phyloP scores from a whole-genome alignment of 2,113 vertebrate species.

The Corvus hawaiiensis region DNA sequence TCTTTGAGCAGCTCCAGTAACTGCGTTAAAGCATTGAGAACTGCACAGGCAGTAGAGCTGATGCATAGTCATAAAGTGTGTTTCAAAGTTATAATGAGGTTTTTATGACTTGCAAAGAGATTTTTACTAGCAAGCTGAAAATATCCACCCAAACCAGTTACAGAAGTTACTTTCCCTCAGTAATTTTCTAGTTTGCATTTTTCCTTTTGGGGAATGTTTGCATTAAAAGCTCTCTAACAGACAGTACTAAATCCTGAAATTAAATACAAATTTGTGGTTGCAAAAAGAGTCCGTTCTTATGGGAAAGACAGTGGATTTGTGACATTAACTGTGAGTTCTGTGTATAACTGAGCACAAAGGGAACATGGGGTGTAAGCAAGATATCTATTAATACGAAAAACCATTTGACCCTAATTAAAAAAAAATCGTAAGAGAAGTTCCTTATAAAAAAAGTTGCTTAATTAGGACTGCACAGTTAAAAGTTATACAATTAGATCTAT shows the following conservation, averaged over 20 bases:
- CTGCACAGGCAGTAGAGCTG: background rate
- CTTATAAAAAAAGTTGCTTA: background rate
- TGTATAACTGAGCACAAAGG: background rate
- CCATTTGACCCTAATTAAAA: background rate
- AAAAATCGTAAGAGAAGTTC: background rate
- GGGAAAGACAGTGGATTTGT: background rate
- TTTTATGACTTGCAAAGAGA: constrained; percentile 11
- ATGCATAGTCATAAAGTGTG: background rate
- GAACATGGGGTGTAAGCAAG: background rate
- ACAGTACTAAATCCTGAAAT: background rate
- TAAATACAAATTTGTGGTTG: background rate
- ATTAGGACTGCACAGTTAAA: background rate
- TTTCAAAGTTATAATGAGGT: background rate
- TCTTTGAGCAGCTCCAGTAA: constrained; percentile 13
- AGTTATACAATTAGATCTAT: background rate
- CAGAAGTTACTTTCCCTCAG: background rate
- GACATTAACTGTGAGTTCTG: background rate
- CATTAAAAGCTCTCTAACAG: background rate
- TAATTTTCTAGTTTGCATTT: background rate
- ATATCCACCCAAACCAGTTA: constrained; percentile 10
- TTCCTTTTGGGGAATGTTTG: background rate
- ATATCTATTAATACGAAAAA: background rate
- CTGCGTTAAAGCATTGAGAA: background rate
- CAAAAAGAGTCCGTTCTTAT: background rate
- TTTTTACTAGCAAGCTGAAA: constrained; percentile 10